Evolutionary conservation across 2,113 vertebrate species (phyloP), one percentile per base, ranked within the genome.

Genomic region (Oxyruncus cristatus): DNA sequence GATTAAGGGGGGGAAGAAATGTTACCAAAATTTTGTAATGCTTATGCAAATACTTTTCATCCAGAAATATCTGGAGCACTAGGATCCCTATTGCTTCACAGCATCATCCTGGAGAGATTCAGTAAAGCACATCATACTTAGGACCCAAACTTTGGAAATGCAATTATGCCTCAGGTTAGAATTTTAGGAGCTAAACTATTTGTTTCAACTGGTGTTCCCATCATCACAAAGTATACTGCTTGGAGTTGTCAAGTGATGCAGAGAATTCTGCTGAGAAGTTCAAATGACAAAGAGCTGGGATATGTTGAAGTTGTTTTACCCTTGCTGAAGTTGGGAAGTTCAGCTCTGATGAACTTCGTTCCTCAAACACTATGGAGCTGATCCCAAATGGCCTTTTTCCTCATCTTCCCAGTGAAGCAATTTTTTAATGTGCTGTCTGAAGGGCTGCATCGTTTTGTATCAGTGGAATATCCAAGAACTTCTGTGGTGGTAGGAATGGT

Each of bases 81-180:
- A 91, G 77, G 84, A 93, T 97, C 65, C 77, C 76, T 78, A 2
- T 91, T 92, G 86, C 92, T 97, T 97, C 92, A 85, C 85, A 96
- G 92, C 83, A 93, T 97, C 77, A 74, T 93, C n/a, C n/a, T 73
- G 49, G 37, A 83, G 49, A 89, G 83, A 89, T 96, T 97, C 88
- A 87, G 73, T 97, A 94, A 96, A 95, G 94, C 90, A 30, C 46
- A 47, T 85, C 27, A 20, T 46, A 28, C 42, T 50, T 62, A 59
- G 47, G 26, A 78, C 35, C 22, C 63, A 89, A 81, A 28, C 11
- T 75, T 63, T 67, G 70, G 39, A 86, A 77, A 85, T 77, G 33
- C 35, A 55, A 65, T 42, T 75, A 52, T n/a, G 46, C 20, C 16
- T 52, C 33, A 44, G n/a, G 9, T 80, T 80, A 58, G 39, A 88